These are phyloP conservation scores for Leptoclinus maculatus DNA, from an alignment of 2,797 vertebrate species.

Conservation along the genomic window DNA sequence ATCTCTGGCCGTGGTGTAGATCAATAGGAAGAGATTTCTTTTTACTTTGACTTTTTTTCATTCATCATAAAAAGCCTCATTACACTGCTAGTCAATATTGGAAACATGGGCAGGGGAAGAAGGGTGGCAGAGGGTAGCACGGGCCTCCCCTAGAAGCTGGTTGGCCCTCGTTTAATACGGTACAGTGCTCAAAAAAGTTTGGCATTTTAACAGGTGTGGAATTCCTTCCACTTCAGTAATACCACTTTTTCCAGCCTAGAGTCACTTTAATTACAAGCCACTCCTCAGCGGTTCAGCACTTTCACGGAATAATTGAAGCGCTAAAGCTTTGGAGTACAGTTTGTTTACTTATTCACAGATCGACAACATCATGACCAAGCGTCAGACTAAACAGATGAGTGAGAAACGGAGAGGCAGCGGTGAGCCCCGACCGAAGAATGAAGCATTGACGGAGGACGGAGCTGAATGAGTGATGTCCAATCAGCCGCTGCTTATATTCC, in stretches of 20 bases:
- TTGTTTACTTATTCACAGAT: conserved; percentile 57
- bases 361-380: conserved; percentile 43
- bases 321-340: conserved; percentile 23
- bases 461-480: conserved; percentile 54
- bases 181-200: conserved; percentile 12
- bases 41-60: conserved; percentile 12
- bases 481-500: conserved; percentile 65
- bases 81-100: conserved; percentile 24
- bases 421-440: not conserved
- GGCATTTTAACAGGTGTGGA: conserved; percentile 30
- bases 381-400: conserved; percentile 51
- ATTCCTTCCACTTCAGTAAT: conserved; percentile 45
- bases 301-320: conserved; percentile 17
- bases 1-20: conserved; percentile 26
- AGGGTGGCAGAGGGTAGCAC: not conserved
- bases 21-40: conserved; percentile 43
- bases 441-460: conserved; percentile 3
- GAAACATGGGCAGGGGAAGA: not conserved
- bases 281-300: conserved; percentile 25
- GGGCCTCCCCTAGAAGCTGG: not conserved
- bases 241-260: conserved; percentile 29
- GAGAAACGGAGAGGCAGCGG: conserved; percentile 22
- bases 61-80: conserved; percentile 41
- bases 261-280: conserved; percentile 43
- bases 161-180: not conserved